Conservation (phyloP, 2,797 vertebrate genomes). For the Natrix natrix region DNA sequence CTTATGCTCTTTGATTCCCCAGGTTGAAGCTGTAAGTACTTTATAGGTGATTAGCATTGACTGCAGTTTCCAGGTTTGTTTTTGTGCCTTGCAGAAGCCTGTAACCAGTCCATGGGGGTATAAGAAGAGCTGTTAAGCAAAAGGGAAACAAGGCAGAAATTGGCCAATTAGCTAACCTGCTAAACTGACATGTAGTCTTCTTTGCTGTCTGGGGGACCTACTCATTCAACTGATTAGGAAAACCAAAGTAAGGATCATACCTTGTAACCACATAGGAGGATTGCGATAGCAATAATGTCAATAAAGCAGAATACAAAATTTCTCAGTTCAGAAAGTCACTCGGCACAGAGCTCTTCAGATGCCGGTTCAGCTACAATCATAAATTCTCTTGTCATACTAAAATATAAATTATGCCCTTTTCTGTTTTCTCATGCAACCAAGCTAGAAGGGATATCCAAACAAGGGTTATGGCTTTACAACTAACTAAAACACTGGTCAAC, state of each 20-base stretch:
- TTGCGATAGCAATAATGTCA: not conserved
- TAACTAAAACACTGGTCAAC: not conserved
- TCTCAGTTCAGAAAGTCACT: not conserved
- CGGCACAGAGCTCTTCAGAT: not conserved
- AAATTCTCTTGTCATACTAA: not conserved
- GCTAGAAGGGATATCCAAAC: not conserved
- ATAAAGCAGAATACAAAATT: not conserved
- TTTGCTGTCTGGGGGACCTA: not conserved
- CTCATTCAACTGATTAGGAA: not conserved
- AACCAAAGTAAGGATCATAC: not conserved
- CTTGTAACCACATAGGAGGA: not conserved
- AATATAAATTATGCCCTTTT: not conserved
- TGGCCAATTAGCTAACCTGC: not conserved
- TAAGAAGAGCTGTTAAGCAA: not conserved
- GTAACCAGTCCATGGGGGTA: not conserved
- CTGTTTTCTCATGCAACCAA: not conserved
- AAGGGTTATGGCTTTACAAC: not conserved
- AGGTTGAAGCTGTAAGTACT: not conserved
- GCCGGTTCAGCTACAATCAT: too few species aligned
- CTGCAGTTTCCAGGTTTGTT: not conserved
- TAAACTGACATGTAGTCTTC: not conserved
- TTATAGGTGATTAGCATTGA: not conserved
- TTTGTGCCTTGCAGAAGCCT: not conserved
- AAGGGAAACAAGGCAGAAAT: not conserved
- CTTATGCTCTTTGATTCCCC: not conserved